Evolutionary conservation across 2,888 invertebrate genomes (phyloP), one percentile per base, ranked within the genome.

Genomic region (Drosophila sordidula): DNA sequence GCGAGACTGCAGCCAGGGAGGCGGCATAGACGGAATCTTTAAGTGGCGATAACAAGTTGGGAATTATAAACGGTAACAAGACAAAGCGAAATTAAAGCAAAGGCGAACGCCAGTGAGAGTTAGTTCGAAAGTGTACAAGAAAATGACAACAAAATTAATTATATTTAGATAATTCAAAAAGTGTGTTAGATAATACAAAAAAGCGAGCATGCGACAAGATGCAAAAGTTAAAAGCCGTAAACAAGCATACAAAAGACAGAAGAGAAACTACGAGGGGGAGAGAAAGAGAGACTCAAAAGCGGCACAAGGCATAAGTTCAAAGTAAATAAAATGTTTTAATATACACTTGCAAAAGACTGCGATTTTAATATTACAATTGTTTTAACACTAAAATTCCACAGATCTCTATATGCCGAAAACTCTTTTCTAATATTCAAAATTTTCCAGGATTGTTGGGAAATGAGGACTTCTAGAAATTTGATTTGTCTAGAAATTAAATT

Each of bases 1-100:
- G 94, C 16, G 96, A 96, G 41, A 96, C 97, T 76, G 97, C 97
- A 63, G 97, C 97, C 74, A 96, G 92, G 22, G 97, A 97, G 90
- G 97, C 97, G 57, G 97, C 96, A 88, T 97, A 95, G 54, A 97
- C 92, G 0, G 98, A 98, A 93, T 96, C 97, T 97, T 91, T 68
- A 78, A 63, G 72, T 72, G 41, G 22, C 32, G 25, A 66, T 6
- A 36, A 57, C 36, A 74, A 42, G 49, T 73, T 73, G 18, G 41
- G 50, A 47, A 55, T 70, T 67, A 69, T 1, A 57, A 61, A 26
- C 34, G 18, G 29, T 52, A 44, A 0, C 22, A 34, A 39, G 6
- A 29, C 12, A 50, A 39, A 5, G 18, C 16, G n/a, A 71, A 45
- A 63, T 39, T 25, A 47, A 18, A 58, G 52, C 52, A 41, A 50